Percentiles rank a stretch among this genome's conserved stretches.
Evolutionary conservation across 92 coral and sea anemone species (phyloP).

Genomic region (Porites divaricata): DNA sequence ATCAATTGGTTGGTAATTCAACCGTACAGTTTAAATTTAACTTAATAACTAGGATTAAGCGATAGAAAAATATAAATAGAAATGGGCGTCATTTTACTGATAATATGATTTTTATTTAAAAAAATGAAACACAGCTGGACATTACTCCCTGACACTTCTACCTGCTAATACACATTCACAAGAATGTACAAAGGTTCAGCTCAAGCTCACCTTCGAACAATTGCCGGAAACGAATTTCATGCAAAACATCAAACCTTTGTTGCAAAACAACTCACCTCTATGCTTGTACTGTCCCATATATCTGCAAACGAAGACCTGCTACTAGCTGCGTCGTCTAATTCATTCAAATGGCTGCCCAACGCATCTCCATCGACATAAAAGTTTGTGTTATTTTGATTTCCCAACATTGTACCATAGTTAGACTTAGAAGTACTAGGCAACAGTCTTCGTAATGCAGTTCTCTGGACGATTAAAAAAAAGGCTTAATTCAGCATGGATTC

Average conservation of each 20-base stretch:
- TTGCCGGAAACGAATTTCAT: background rate
- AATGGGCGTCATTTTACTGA: background rate
- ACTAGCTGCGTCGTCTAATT: slow-evolving; percentile 66
- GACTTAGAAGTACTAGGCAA: background rate
- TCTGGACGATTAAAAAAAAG: slow-evolving; percentile 8
- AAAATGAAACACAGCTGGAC: background rate
- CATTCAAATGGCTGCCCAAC: slow-evolving; percentile 41
- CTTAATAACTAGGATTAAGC: background rate
- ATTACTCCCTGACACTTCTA: background rate
- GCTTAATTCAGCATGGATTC: slow-evolving; percentile 1
- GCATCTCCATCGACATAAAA: slow-evolving; percentile 18
- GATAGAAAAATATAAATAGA: background rate
- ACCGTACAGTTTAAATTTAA: slow-evolving; percentile 20
- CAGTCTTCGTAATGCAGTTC: slow-evolving; percentile 37
- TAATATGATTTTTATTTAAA: background rate
- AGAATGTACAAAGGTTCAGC: no score
- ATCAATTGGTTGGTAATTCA: background rate
- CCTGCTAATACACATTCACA: background rate
- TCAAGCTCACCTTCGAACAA: no score
- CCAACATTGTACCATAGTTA: slow-evolving; percentile 6
- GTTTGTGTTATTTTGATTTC: background rate
- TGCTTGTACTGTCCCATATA: slow-evolving; percentile 59
- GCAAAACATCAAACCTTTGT: background rate
- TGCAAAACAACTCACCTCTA: slow-evolving; percentile 56
- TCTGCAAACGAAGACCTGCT: slow-evolving; percentile 80